Evolutionary conservation across 2,797 vertebrate genomes (phyloP), one percentile per base, ranked within the genome.

Genomic region (Phrynocephalus guinanensis): DNA sequence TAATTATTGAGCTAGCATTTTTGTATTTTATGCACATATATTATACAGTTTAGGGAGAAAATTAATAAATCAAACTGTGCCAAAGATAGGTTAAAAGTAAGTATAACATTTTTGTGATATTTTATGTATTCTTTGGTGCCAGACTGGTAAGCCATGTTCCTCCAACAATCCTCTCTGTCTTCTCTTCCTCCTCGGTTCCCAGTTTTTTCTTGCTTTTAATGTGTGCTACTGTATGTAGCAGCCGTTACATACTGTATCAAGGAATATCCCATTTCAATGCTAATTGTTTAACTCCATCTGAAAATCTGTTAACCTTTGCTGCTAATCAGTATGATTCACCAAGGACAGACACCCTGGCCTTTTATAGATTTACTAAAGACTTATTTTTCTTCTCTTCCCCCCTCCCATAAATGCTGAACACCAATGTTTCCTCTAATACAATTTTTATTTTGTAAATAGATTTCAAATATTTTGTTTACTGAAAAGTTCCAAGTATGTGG

Each of bases 391-490:
- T 18, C 11, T 60, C 81, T 52, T 91, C 60, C 77, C 90, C 91
- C 88, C 60, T 80, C 90, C 91, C 89, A 79, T 82, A 91, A 92
- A 89, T 38, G 30, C 82, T 30, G 28, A 1, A 0, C 75, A 18
- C 63, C 89, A 88, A 86, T 5, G 26, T 70, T 83, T 9, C 91
- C 87, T 84, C 10, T 85, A 24, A 88, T 78, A 88, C 73, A 80
- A 38, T 4, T 26, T 75, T 67, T 79, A 50, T 86, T 15, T 52
- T 87, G n/a, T 33, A 60, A 75, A 78, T 66, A 44, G 11, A 71
- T 70, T 81, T 50, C 52, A 79, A 87, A 5, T 38, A 86, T 73
- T 84, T 75, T 87, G 18, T 76, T 85, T 86, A 75, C 44, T 70
- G 16, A 82, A 82, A 16, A 33, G 68, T 88, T 18, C 78, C 76